Evolutionary conservation across 2,113 vertebrate species (phyloP), one percentile per base, ranked within the genome.

Genomic region (Piaya cayana): DNA sequence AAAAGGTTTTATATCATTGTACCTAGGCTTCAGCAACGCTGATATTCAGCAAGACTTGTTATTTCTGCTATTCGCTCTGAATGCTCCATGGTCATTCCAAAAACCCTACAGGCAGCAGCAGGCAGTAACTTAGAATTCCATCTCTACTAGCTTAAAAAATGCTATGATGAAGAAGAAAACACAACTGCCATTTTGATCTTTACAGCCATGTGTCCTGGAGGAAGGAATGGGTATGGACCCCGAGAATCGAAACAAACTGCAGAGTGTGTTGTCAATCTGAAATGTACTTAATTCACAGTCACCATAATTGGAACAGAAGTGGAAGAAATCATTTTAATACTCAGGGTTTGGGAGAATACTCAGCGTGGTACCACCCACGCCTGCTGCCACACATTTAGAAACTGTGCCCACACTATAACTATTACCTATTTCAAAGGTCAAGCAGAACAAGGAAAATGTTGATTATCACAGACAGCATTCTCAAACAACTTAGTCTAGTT

Each of bases 91-190:
- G 49, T 59, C 22, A 65, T 77, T 69, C 58, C 85, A 80, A 94
- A 90, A 87, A 64, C 79, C 42, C 82, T 58, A 80, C 49, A 39
- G 70, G n/a, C 58, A 95, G n/a, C n/a, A 90, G 53, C 49, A 93
- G 58, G 19, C 59, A 92, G n/a, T 25, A 93, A 53, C 67, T 76
- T 77, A 27, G 45, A 90, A 80, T 55, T 85, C 70, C 63, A 92
- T 47, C 60, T 93, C 63, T 26, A 47, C 25, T 59, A 25, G 34
- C 29, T 82, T 76, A 37, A 90, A 88, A 87, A 94, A 75, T 22
- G 9, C 32, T 56, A 72, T 21, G 43, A 72, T 77, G 88, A 86
- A 83, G 67, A 92, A 91, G 78, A 91, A 91, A 87, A 85, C 55
- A 91, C 27, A 79, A 69, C 67, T 77, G 47, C 76, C 70, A 90